Evolutionary conservation across 2,797 vertebrate species (phyloP), one percentile per base, ranked within the genome.

Genomic region (Hapalemur alaotrensis): DNA sequence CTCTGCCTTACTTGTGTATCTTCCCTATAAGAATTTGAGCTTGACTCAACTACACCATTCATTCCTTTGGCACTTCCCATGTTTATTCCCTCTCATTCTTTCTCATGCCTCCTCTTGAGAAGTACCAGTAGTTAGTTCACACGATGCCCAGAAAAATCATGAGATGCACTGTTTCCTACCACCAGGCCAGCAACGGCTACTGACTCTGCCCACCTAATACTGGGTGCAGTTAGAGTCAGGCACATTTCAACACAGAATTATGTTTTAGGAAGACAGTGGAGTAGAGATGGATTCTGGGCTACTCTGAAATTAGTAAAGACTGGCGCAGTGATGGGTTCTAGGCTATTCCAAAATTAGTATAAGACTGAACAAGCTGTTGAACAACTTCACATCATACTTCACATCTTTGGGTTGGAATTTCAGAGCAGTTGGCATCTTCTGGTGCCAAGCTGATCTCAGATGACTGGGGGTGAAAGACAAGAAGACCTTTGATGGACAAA

Each of bases 121-220:
- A 43, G 14, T 35, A 13, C 14, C 38, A 20, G 1, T 35, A 63
- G 67, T 67, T 57, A 63, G 59, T 73, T 63, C 14, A 41, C 22
- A 30, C 4, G 35, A 80, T n/a, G 25, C 35, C 48, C 35, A 54
- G 32, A 54, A 41, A 59, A 61, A 13, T 54, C 4, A 35, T 7
- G 59, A 13, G 87, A n/a, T 23, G 20, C 7, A 25, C 52, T 38
- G 6, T 25, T 52, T 86, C 63, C 69, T 79, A 52, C 15, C 30
- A 2, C 10, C 1, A 0, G 59, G 13, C 38, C 50, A 18, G 4
- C 1, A n/a, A 20, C 2, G 0, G 13, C 12, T 52, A 7, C 15
- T 50, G 17, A 17, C 3, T 57, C 11, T 4, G 11, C 25, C 41
- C 50, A 8, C 48, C 15, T 28, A 15, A 14, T 13, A 25, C 35